Evolutionary conservation across 2,888 invertebrate species (phyloP).

Genomic region (Laspeyria flexula): DNA sequence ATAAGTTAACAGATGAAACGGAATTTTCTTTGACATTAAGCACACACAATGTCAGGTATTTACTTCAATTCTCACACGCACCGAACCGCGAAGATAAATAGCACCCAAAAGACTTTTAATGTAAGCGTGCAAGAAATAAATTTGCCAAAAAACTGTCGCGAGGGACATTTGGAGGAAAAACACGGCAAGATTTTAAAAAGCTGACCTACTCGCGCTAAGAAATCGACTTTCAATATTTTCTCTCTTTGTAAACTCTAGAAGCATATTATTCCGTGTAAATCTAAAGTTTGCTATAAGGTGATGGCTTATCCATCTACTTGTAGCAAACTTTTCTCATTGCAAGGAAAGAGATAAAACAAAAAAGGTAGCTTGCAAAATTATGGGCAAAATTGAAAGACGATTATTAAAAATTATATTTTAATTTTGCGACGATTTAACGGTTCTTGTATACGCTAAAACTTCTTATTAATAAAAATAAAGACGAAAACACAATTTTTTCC

Average conservation of each 20-base stretch:
- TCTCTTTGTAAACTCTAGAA: constrained; percentile 4
- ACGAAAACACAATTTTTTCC: background rate
- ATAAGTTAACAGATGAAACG: constrained; percentile 14
- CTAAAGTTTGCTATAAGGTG: too few relatives aligned
- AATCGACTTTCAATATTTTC: constrained; percentile 11
- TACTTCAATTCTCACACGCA: constrained; percentile 31
- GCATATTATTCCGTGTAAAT: background rate
- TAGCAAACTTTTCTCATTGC: too few relatives aligned
- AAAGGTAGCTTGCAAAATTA: too few relatives aligned
- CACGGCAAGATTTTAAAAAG: constrained; percentile 6
- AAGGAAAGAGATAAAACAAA: too few relatives aligned
- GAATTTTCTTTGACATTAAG: constrained; percentile 31
- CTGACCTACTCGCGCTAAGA: constrained; percentile 1
- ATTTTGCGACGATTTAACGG: too few relatives aligned
- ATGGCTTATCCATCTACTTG: too few relatives aligned
- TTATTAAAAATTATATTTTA: too few relatives aligned
- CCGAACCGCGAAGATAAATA: constrained; percentile 42
- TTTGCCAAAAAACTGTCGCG: constrained; percentile 41
- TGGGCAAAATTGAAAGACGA: too few relatives aligned
- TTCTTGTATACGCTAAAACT: too few relatives aligned
- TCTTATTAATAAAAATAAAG: background rate
- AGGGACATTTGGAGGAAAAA: constrained; percentile 29
- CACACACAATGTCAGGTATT: constrained; percentile 28
- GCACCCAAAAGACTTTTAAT: constrained; percentile 42
- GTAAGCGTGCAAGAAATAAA: constrained; percentile 46